phyloP scores from a whole-genome alignment of 2,888 invertebrate species.

The Ariolimax columbianus region DNA sequence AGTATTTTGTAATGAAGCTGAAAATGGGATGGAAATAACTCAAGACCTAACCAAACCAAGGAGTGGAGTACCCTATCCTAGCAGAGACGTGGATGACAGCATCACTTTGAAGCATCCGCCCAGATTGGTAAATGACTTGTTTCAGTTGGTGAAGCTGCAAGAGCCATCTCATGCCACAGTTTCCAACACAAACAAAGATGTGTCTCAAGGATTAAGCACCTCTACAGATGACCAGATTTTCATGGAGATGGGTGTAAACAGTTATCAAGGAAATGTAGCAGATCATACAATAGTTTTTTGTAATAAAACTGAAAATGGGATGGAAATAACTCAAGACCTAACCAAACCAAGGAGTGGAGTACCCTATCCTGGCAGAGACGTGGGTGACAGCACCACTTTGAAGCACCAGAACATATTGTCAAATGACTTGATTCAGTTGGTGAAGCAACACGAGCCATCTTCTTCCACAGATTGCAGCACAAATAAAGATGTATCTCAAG shows the following conservation, averaged over 20 bases:
- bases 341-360: background rate
- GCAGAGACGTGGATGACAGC: background rate
- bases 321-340: conserved; percentile 26
- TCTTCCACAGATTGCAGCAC: background rate
- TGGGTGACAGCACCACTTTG: background rate
- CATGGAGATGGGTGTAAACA: background rate
- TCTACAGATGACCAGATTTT: conserved; percentile 9
- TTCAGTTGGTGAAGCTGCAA: conserved; percentile 16
- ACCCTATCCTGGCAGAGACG: too few relatives aligned
- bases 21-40: conserved; percentile 26
- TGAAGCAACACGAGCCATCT: background rate
- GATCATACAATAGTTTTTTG: conserved; percentile 23
- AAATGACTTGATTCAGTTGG: conserved; percentile 34
- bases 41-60: background rate
- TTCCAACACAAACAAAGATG: background rate
- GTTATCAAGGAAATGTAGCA: background rate
- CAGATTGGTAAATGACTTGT: conserved; percentile 28
- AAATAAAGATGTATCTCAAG: background rate
- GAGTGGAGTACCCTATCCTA: too few relatives aligned
- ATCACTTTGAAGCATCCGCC: background rate
- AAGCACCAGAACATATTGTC: conserved; percentile 3
- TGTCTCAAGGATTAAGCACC: background rate
- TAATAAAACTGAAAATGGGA: background rate
- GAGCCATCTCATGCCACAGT: background rate
- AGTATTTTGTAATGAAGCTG: background rate